A percentile compares a stretch with the other conserved stretches of the same genome.
Evolutionary conservation across 2,888 invertebrate genomes (phyloP).

Genomic region (Scrobipalpa costella): DNA sequence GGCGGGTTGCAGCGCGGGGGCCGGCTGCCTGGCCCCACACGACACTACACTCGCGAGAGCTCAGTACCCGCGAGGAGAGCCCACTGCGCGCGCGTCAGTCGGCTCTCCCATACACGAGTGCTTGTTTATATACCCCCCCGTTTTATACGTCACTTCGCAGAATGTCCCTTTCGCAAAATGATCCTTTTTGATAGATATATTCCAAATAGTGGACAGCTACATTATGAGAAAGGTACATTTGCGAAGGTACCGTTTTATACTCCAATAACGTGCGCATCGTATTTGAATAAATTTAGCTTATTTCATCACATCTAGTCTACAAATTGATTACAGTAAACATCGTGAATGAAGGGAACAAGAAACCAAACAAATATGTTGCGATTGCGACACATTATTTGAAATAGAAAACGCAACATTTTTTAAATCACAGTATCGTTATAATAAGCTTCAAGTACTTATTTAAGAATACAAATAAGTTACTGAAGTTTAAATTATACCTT

Average conservation of each 20-base stretch:
- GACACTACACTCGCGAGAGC: constrained; percentile 64
- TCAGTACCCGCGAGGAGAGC: constrained; percentile 54
- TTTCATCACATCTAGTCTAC: too few relatives aligned
- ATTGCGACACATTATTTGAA: too few relatives aligned
- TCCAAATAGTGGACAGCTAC: too few relatives aligned
- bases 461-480: background rate
- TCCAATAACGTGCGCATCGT: background rate
- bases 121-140: background rate
- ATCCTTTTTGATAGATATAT: too few relatives aligned
- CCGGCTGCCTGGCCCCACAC: constrained; percentile 61
- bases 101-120: constrained; percentile 45
- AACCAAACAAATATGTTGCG: too few relatives aligned
- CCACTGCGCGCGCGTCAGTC: constrained; percentile 56
- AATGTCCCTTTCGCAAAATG: too few relatives aligned
- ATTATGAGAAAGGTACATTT: too few relatives aligned
- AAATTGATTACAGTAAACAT: background rate
- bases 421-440: background rate
- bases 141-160: too few relatives aligned
- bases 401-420: too few relatives aligned
- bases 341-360: background rate
- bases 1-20: constrained; percentile 34
- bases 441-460: background rate
- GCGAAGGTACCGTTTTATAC: too few relatives aligned
- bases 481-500: background rate
- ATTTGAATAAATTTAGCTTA: constrained; percentile 11